A percentile compares a stretch with the other conserved stretches of the same genome.
Evolutionary conservation across 2,888 invertebrate genomes (phyloP).

Genomic region (Mechanitis messenoides): DNA sequence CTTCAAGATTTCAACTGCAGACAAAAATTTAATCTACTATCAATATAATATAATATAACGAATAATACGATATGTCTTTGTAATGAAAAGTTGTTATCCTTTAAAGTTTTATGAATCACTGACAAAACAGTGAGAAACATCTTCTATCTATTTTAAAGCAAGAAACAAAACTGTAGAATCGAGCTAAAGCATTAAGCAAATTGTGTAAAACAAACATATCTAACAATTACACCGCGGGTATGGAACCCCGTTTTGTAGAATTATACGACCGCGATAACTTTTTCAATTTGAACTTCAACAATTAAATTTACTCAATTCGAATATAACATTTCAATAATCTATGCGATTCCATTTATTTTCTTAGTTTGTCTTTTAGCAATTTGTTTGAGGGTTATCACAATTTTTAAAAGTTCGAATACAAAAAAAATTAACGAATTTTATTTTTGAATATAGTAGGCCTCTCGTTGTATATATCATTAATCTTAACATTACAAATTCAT

Average conservation of each 20-base stretch:
- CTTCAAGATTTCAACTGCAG: too few relatives aligned
- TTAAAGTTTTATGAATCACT: conserved; percentile 40
- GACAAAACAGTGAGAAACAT: conserved; percentile 55
- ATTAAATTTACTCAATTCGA: conserved; percentile 64
- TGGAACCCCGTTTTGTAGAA: conserved; percentile 55
- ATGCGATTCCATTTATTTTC: conserved; percentile 20
- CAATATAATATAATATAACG: too few relatives aligned
- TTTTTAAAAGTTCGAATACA: conserved; percentile 4
- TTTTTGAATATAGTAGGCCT: conserved; percentile 11
- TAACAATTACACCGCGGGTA: conserved; percentile 60
- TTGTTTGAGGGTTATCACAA: not conserved
- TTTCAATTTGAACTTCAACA: conserved; percentile 74
- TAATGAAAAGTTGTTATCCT: too few relatives aligned
- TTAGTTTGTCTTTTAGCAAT: conserved; percentile 36
- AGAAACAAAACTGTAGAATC: conserved; percentile 40
- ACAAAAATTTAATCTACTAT: too few relatives aligned
- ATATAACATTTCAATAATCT: conserved; percentile 53
- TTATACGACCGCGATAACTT: conserved; percentile 69
- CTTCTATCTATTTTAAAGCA: conserved; percentile 48
- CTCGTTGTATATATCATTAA: conserved; percentile 41
- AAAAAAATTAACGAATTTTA: conserved; percentile 17
- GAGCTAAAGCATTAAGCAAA: conserved; percentile 57
- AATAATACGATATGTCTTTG: too few relatives aligned
- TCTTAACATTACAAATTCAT: conserved; percentile 75
- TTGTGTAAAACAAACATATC: conserved; percentile 63